Conservation (phyloP, 2,888 invertebrate genomes). For the Trachelus tabidus region DNA sequence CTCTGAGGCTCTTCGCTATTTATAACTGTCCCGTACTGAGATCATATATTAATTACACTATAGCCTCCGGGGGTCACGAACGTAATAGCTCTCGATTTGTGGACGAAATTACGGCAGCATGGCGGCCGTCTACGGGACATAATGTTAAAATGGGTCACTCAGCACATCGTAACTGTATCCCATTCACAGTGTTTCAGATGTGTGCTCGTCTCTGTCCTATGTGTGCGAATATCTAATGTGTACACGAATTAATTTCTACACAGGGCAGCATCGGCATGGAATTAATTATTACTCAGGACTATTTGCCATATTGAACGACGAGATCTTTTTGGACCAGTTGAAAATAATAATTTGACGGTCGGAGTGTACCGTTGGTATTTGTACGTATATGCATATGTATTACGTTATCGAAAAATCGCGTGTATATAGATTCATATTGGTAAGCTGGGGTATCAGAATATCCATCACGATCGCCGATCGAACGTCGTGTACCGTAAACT, state of each 20-base stretch:
- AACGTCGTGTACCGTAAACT: neutral
- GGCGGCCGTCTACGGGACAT: neutral
- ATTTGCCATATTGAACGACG: neutral
- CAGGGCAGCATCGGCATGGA: neutral
- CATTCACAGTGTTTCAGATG: neutral
- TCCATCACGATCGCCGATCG: neutral
- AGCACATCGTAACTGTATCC: slow-evolving; percentile 29
- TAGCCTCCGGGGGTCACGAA: neutral
- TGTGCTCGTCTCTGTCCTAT: neutral
- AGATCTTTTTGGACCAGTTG: too few relatives aligned
- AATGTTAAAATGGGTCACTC: slow-evolving; percentile 32
- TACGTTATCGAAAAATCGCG: neutral
- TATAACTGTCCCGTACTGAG: neutral
- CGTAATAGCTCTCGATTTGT: neutral
- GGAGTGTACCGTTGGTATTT: neutral
- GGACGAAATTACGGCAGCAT: neutral
- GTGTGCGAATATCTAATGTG: neutral
- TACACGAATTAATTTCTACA: neutral
- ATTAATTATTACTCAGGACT: neutral
- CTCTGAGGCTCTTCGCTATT: neutral
- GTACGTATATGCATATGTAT: neutral
- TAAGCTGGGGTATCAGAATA: neutral
- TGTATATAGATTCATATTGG: neutral
- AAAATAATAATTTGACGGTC: too few relatives aligned
- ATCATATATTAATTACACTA: neutral